phyloP scores from a whole-genome alignment of 2,797 vertebrate genomes.

The Chelmon rostratus region DNA sequence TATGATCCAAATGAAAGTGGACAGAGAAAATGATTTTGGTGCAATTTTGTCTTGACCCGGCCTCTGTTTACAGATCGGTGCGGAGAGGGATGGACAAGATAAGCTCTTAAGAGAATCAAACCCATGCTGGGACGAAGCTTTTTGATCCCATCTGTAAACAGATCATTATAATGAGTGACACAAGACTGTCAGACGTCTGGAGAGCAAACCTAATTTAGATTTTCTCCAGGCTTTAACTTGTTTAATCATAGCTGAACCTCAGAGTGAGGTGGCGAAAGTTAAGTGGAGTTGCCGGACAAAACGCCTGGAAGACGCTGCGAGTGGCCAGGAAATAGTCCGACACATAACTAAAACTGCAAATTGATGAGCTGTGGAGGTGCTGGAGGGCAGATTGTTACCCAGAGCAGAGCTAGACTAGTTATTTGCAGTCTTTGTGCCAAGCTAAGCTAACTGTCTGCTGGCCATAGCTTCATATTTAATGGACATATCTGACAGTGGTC shows the following conservation, averaged over 20 bases:
- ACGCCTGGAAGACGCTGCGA: neutral
- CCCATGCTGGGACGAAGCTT: conserved; percentile 1
- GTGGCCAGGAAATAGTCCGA: neutral
- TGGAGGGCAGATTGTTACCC: neutral
- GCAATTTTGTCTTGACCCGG: conserved; percentile 28
- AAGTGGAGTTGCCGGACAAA: neutral
- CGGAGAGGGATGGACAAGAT: conserved; percentile 32
- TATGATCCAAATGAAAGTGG: conserved; percentile 57
- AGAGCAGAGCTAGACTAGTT: neutral
- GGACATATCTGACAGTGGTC: neutral
- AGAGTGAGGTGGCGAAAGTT: neutral
- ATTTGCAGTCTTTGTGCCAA: neutral
- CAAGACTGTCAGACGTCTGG: neutral
- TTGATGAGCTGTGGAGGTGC: neutral
- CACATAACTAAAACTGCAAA: neutral
- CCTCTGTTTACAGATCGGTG: conserved; percentile 51
- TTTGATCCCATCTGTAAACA: conserved; percentile 49
- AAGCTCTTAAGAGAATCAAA: conserved; percentile 46
- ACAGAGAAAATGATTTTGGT: conserved; percentile 49
- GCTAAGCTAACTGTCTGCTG: neutral
- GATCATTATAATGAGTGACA: conserved; percentile 6
- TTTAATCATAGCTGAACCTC: neutral
- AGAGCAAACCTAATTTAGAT: conserved; percentile 1
- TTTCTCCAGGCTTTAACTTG: conserved; percentile 10
- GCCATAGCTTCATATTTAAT: neutral